Evolutionary conservation across 2,888 invertebrate species (phyloP), one percentile per base, ranked within the genome.

Genomic region (Dryococelus australis): DNA sequence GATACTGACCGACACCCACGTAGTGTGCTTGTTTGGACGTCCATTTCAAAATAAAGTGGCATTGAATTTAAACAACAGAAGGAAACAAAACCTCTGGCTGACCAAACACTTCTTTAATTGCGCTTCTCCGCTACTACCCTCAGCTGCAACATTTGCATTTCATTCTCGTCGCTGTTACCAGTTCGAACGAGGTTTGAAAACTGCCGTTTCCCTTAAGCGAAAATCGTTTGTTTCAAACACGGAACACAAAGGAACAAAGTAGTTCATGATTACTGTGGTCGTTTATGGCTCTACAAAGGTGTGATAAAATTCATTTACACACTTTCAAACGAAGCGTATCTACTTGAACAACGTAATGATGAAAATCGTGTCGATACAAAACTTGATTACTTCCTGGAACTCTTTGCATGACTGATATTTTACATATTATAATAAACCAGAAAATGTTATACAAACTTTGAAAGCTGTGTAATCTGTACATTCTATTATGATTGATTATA

Each of bases 31-130:
- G n/a, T 65, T 65, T 65, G 65, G 16, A n/a, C 13, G 65, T 12
- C 51, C 51, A 51, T 51, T 51, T 51, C 51, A 51, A 65, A 65
- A 65, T 65, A 24, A 16, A 65, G 8, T 20, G 65, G 8, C 12
- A n/a, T 20, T n/a, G 65, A 65, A 16, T 65, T 65, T n/a, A 65
- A 24, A 65, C 24, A 65, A 8, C 65, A 10, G 24, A 65, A 24
- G n/a, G 13, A 65, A 65, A 65, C n/a, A 20, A 65, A 65, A 65
- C 65, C 24, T n/a, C 20, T 20, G 65, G 24, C 65, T 65, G 65
- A 65, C 24, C 65, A 65, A 65, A 65, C 65, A 65, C 13, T 65
- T 65, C 65, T 65, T 65, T 65, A 65, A 65, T 65, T 65, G 65
- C 65, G 16, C 65, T 65, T 8, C 65, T 16, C 65, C 16, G 65